phyloP scores from a whole-genome alignment of 1,140 invertebrate genomes.

The Octopus sinensis region DNA sequence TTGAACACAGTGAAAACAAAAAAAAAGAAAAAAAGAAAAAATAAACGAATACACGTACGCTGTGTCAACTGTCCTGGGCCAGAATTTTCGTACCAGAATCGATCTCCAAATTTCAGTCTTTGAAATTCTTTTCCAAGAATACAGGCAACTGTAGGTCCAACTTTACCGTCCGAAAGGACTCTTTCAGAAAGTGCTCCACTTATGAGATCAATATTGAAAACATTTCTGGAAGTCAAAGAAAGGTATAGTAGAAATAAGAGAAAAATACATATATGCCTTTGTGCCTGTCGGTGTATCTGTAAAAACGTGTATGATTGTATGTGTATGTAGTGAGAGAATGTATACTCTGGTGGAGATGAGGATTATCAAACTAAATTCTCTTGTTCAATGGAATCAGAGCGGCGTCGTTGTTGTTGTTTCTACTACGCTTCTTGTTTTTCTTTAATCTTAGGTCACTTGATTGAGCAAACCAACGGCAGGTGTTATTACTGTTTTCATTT shows the following conservation, averaged over 20 bases:
- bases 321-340: not conserved
- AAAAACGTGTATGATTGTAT: not conserved
- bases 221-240: conserved; percentile 18
- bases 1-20: not conserved
- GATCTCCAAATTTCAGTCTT: conserved; percentile 82
- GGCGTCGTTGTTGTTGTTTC: too few relatives aligned
- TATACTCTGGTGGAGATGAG: not conserved
- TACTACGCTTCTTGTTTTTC: too few relatives aligned
- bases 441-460: too few relatives aligned
- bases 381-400: too few relatives aligned
- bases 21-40: not conserved
- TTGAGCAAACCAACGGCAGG: too few relatives aligned
- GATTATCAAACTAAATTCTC: too few relatives aligned
- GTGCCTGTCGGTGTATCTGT: not conserved
- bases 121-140: conserved; percentile 92
- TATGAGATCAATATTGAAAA: conserved; percentile 27
- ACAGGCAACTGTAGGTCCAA: conserved; percentile 92
- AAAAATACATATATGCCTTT: not conserved
- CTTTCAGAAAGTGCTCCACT: conserved; percentile 77
- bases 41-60: not conserved
- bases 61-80: not conserved
- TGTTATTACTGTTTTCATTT: too few relatives aligned
- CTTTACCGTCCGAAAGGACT: conserved; percentile 76
- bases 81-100: conserved; percentile 90
- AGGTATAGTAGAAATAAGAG: not conserved